These are phyloP conservation scores for Ovibos moschatus DNA, from an alignment of 2,113 vertebrate genomes.

Conservation along the genomic window DNA sequence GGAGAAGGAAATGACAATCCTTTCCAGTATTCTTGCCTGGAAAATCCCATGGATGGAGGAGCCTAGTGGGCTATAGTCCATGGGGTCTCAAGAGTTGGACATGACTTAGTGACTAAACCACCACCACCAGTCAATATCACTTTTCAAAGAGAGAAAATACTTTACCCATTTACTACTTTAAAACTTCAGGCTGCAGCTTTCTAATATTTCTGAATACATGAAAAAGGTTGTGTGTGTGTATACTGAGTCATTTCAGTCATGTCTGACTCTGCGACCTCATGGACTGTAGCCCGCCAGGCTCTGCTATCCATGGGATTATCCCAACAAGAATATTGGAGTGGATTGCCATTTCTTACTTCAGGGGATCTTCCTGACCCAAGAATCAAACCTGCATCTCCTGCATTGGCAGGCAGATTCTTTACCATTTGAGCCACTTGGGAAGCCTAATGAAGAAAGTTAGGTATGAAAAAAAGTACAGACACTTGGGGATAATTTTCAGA, in stretches of 20 bases:
- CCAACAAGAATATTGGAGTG: background rate
- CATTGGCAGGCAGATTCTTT: background rate
- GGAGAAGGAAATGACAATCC: background rate
- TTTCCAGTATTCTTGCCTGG: background rate
- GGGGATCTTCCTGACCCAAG: background rate
- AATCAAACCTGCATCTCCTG: background rate
- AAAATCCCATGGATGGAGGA: background rate
- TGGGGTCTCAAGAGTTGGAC: background rate
- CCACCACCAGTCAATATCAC: background rate
- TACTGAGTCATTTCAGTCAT: background rate
- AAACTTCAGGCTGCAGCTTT: background rate
- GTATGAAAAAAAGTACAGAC: background rate
- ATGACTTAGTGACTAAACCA: background rate
- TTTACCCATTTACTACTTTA: background rate
- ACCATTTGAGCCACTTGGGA: background rate
- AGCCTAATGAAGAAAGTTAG: background rate
- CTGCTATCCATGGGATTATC: background rate
- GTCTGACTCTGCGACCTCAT: background rate
- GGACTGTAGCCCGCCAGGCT: background rate
- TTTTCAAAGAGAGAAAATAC: background rate
- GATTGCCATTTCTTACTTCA: background rate
- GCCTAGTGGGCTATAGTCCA: background rate
- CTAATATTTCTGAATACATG: background rate
- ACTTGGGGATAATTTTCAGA: background rate
- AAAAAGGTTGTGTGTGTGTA: background rate